phyloP scores from a whole-genome alignment of 2,797 vertebrate species.

The Argyrosomus regius region DNA sequence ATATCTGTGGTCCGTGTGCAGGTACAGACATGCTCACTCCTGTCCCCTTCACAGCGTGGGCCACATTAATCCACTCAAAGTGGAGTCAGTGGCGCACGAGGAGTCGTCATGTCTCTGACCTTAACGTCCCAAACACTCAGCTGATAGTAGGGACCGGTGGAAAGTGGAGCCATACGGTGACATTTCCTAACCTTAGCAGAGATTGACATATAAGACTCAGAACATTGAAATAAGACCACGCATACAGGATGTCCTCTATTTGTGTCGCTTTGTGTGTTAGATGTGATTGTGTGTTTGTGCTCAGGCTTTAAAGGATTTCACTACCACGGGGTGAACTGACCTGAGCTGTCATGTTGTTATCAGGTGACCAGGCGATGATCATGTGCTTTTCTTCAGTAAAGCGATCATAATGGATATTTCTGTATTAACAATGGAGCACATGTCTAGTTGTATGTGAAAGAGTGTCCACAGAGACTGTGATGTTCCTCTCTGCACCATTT shows the following conservation, averaged over 20 bases:
- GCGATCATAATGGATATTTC: neutral
- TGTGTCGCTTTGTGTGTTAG: neutral
- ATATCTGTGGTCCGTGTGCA: neutral
- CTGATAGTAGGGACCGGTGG: slow-evolving; percentile 11
- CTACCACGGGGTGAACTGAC: neutral
- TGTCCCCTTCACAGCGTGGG: neutral
- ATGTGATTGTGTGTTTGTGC: slow-evolving; percentile 10
- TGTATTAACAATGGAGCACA: neutral
- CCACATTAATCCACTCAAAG: neutral
- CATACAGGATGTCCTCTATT: slow-evolving; percentile 3
- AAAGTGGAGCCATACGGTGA: slow-evolving; percentile 53
- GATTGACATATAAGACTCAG: slow-evolving; percentile 20
- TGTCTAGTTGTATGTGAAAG: neutral
- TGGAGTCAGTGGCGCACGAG: neutral
- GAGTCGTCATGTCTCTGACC: slow-evolving; percentile 55
- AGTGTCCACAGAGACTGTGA: neutral
- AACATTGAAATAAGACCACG: slow-evolving; percentile 16
- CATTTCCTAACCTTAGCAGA: slow-evolving; percentile 36
- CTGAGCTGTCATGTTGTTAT: neutral
- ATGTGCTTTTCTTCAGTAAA: neutral
- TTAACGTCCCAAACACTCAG: slow-evolving; percentile 32
- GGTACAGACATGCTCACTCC: neutral
- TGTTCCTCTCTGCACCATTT: neutral
- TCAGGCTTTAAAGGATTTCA: neutral
- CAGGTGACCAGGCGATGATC: too few relatives aligned